These are phyloP conservation scores for Coreius guichenoti DNA, from an alignment of 2,797 vertebrate genomes.

Conservation along the genomic window DNA sequence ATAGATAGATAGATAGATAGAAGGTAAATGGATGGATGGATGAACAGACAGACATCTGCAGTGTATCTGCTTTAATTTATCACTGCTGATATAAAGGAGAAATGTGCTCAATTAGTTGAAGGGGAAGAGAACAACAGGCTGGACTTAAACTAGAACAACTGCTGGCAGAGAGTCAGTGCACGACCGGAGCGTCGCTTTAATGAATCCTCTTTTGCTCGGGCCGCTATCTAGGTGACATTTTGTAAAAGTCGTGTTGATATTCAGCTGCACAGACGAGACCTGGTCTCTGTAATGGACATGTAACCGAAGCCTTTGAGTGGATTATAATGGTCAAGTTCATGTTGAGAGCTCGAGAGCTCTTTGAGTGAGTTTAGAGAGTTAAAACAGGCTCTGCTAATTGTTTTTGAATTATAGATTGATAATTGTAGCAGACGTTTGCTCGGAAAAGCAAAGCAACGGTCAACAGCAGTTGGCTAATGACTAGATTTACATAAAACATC, in stretches of 20 bases:
- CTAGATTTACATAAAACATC: slow-evolving; percentile 19
- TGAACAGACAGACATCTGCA: background rate
- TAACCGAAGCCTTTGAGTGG: background rate
- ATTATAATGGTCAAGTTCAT: slow-evolving; percentile 25
- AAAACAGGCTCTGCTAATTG: background rate
- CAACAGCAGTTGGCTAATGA: slow-evolving; percentile 36
- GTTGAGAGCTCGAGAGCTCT: background rate
- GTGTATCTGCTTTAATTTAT: background rate
- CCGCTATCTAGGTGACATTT: background rate
- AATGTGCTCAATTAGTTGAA: background rate
- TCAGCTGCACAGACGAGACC: background rate
- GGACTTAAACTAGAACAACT: background rate
- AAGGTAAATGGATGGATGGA: background rate
- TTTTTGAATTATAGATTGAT: slow-evolving; percentile 8
- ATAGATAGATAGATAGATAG: background rate
- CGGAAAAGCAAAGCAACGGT: background rate
- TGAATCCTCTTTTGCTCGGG: background rate
- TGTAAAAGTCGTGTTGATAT: background rate
- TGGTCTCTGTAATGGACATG: slow-evolving; percentile 8
- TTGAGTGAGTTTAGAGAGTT: slow-evolving; percentile 18
- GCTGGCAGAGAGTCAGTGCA: background rate
- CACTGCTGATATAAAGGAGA: background rate
- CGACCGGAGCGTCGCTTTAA: background rate
- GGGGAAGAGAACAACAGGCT: background rate
- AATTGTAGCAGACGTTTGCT: slow-evolving; percentile 16